Conservation (phyloP, 2,113 vertebrate genomes). For the Ceyx melanurus region DNA sequence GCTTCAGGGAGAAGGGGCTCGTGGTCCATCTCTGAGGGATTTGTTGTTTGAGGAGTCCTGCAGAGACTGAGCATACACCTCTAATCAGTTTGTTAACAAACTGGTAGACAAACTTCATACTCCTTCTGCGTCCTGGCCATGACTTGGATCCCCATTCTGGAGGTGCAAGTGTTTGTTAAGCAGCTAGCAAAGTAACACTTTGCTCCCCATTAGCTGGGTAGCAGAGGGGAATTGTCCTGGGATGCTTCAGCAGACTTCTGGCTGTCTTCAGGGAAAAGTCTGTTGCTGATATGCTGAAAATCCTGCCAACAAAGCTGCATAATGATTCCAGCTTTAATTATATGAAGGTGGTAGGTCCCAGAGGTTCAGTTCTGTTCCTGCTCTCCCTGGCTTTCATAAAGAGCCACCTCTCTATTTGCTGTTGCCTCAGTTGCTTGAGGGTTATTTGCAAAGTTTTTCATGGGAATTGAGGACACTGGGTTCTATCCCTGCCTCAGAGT, state of each 20-base stretch:
- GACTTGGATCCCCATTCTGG: not conserved
- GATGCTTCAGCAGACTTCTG: not conserved
- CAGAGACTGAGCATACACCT: not conserved
- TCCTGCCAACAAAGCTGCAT: not conserved
- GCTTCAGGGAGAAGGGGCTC: not conserved
- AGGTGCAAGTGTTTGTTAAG: not conserved
- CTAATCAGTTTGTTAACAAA: not conserved
- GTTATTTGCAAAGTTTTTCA: not conserved
- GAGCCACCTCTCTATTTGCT: not conserved
- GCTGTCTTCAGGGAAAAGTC: not conserved
- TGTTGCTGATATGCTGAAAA: not conserved
- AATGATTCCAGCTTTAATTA: not conserved
- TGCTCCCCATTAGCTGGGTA: not conserved
- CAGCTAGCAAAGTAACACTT: not conserved
- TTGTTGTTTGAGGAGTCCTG: not conserved
- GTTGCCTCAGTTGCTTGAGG: not conserved
- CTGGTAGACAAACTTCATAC: not conserved
- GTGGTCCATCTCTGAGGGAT: not conserved
- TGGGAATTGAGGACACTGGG: not conserved
- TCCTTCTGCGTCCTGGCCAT: rapidly evolving
- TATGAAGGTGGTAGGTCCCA: rapidly evolving
- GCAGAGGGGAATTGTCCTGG: not conserved
- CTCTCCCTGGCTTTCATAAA: not conserved
- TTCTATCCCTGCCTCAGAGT: not conserved
- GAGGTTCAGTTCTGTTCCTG: not conserved